phyloP scores from a whole-genome alignment of 2,888 invertebrate species.

The Dynastes grantii region DNA sequence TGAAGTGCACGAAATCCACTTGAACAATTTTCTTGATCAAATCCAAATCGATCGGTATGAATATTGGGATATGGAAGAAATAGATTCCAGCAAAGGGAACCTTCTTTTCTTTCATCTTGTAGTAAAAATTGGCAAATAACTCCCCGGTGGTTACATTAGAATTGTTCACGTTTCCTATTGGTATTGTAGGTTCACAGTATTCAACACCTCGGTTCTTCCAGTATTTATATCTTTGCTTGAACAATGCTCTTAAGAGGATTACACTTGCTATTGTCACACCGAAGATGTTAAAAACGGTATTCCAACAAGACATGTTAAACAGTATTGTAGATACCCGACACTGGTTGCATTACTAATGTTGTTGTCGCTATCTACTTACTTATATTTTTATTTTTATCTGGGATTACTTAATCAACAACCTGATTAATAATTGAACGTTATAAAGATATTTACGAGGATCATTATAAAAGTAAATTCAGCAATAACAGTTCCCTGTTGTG shows the following conservation, averaged over 20 bases:
- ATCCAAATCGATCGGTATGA: slow-evolving; percentile 59
- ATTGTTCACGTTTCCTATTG: slow-evolving; percentile 31
- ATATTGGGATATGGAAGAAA: slow-evolving; percentile 53
- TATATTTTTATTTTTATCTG: too few relatives aligned
- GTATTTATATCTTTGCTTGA: slow-evolving; percentile 42
- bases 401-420: too few relatives aligned
- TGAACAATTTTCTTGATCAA: slow-evolving; percentile 69
- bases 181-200: slow-evolving; percentile 40
- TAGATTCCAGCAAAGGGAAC: slow-evolving; percentile 58
- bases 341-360: too few relatives aligned
- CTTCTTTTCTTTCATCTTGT: slow-evolving; percentile 55
- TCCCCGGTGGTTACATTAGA: background rate
- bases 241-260: slow-evolving; percentile 15
- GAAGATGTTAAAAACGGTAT: background rate
- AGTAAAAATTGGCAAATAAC: slow-evolving; percentile 50
- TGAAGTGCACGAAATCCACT: slow-evolving; percentile 75
- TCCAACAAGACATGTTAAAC: background rate
- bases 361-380: too few relatives aligned
- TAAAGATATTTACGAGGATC: too few relatives aligned
- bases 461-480: too few relatives aligned
- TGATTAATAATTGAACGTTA: too few relatives aligned
- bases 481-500: too few relatives aligned
- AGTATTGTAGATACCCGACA: too few relatives aligned
- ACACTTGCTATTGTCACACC: slow-evolving; percentile 13
- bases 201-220: slow-evolving; percentile 36